Conservation (phyloP, 1,140 invertebrate genomes). For the Aphaenogaster ashmeadi region DNA sequence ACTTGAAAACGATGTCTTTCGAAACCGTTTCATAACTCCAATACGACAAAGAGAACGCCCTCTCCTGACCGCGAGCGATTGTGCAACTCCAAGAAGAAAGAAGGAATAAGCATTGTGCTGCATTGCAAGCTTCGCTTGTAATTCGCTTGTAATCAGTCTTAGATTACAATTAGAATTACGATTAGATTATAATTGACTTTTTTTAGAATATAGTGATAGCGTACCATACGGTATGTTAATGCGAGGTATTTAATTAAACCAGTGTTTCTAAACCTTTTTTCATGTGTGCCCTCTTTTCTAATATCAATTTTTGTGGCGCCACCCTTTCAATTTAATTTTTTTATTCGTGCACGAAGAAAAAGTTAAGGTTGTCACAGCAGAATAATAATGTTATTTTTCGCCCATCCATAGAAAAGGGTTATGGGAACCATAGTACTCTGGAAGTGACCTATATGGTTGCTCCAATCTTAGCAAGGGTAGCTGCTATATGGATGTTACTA, state of each 20-base stretch:
- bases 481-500: too few species aligned
- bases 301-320: too few species aligned
- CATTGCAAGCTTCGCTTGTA: neutral
- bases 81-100: conserved; percentile 4
- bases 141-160: neutral
- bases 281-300: too few species aligned
- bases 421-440: too few species aligned
- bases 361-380: too few species aligned
- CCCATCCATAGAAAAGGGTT: too few species aligned
- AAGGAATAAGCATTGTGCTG: neutral
- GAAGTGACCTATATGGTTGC: too few species aligned
- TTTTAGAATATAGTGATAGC: neutral
- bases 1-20: conserved; percentile 55
- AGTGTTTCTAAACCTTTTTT: too few species aligned
- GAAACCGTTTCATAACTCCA: conserved; percentile 51
- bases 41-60: conserved; percentile 24
- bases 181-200: neutral
- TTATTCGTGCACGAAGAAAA: too few species aligned
- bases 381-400: too few species aligned
- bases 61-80: conserved; percentile 12
- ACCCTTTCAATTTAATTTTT: too few species aligned
- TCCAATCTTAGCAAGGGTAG: too few species aligned
- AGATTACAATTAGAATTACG: neutral
- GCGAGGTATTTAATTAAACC: neutral
- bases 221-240: neutral